Conservation (phyloP, 2,113 vertebrate species). For the Tupaia chinensis region DNA sequence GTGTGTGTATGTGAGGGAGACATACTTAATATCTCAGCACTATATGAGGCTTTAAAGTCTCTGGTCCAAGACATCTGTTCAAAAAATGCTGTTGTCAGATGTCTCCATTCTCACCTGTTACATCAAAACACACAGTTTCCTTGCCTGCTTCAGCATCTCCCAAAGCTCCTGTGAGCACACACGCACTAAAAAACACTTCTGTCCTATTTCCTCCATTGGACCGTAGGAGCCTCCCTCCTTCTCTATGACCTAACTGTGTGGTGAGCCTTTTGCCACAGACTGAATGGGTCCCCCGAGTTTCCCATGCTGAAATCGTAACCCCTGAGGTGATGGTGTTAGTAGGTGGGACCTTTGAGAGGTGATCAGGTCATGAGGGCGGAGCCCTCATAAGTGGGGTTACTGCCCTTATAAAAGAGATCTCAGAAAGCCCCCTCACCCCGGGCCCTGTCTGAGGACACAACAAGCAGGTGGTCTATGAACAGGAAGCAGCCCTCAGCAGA, state of each 20-base stretch:
- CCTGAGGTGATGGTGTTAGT: not conserved
- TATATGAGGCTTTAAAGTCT: not conserved
- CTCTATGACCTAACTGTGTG: not conserved
- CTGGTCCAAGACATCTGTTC: not conserved
- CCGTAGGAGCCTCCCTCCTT: not conserved
- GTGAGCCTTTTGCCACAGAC: no score
- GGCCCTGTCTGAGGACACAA: not conserved
- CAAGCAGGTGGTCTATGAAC: not conserved
- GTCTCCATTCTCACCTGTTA: not conserved
- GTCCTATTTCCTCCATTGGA: not conserved
- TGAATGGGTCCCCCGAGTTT: not conserved
- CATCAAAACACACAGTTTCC: not conserved
- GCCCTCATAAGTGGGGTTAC: not conserved
- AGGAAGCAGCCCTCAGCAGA: not conserved
- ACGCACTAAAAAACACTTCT: no score
- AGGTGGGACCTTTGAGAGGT: not conserved
- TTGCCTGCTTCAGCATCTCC: not conserved
- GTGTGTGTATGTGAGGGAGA: not conserved
- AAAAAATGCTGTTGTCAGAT: not conserved
- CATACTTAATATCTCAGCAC: not conserved
- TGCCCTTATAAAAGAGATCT: not conserved
- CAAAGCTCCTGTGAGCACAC: not conserved
- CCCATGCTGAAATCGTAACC: not conserved
- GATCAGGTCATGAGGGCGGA: no score
- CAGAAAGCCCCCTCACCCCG: not conserved